phyloP scores from a whole-genome alignment of 1,140 invertebrate species.

The Episyrphus balteatus region DNA sequence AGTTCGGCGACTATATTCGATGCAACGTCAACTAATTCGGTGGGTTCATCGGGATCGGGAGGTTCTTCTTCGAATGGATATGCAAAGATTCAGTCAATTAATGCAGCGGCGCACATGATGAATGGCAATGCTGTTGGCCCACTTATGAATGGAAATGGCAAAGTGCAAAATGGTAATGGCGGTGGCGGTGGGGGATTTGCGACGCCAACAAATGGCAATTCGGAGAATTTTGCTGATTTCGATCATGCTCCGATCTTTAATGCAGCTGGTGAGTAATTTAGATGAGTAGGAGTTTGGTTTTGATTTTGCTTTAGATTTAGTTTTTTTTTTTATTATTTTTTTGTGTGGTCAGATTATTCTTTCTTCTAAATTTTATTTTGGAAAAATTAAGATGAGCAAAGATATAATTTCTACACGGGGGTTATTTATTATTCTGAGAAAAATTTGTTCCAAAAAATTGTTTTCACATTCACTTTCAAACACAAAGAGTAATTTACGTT shows the following conservation, averaged over 20 bases:
- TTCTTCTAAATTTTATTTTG: too few relatives aligned
- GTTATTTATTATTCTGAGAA: too few relatives aligned
- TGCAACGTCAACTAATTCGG: conserved; percentile 27
- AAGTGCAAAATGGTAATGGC: neutral
- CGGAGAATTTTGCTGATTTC: conserved; percentile 55
- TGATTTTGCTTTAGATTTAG: too few relatives aligned
- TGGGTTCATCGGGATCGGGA: conserved; percentile 22
- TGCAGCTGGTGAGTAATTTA: conserved; percentile 39
- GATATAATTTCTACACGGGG: too few relatives aligned
- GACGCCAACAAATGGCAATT: conserved; percentile 3
- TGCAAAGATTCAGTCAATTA: conserved; percentile 31
- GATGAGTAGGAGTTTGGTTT: neutral
- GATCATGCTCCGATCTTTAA: conserved; percentile 59
- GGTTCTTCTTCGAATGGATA: conserved; percentile 26
- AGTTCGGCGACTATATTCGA: conserved; percentile 46
- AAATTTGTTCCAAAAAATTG: too few relatives aligned
- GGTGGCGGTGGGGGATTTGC: neutral
- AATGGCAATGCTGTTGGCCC: conserved; percentile 13
- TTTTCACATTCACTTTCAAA: too few relatives aligned
- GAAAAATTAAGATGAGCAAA: too few relatives aligned
- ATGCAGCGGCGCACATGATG: conserved; percentile 19
- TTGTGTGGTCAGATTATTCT: too few relatives aligned
- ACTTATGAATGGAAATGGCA: conserved; percentile 6
- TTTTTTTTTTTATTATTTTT: too few relatives aligned
- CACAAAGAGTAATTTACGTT: too few relatives aligned